Conservation (phyloP, 2,113 vertebrate species). For the Acanthochromis polyacanthus region DNA sequence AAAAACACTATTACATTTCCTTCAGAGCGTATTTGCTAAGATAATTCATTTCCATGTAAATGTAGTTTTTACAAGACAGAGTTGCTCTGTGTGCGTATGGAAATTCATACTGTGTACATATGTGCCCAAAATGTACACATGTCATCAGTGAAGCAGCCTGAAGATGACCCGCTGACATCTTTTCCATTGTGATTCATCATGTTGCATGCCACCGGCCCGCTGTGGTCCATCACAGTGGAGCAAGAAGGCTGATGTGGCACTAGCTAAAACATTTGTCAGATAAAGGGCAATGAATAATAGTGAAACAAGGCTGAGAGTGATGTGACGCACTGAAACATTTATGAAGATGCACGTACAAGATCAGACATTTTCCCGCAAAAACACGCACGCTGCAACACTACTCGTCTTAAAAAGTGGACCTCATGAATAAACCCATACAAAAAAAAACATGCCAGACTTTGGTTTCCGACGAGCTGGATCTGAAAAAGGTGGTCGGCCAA, state of each 20-base stretch:
- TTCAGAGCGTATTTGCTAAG: background rate
- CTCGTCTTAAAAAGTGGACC: background rate
- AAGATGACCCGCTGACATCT: slow-evolving; percentile 42
- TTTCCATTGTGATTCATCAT: slow-evolving; percentile 55
- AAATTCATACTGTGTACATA: background rate
- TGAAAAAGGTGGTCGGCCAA: slow-evolving; percentile 45
- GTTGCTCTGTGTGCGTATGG: background rate
- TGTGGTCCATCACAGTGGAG: slow-evolving; percentile 8
- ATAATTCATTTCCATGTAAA: background rate
- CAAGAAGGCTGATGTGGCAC: slow-evolving; percentile 45
- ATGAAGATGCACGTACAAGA: background rate
- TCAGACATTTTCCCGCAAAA: slow-evolving; percentile 14
- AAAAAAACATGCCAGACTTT: slow-evolving; percentile 51
- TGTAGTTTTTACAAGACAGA: background rate
- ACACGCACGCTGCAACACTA: background rate
- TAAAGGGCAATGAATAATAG: slow-evolving; percentile 60
- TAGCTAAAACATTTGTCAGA: slow-evolving; percentile 60
- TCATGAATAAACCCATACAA: slow-evolving; percentile 20
- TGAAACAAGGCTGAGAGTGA: slow-evolving; percentile 47
- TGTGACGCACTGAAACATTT: slow-evolving; percentile 22
- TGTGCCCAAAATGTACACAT: background rate
- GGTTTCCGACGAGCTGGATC: slow-evolving; percentile 36
- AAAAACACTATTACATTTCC: background rate
- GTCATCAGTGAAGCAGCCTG: slow-evolving; percentile 26
- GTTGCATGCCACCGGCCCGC: slow-evolving; percentile 27